A percentile compares a stretch with the other conserved stretches of the same genome.
Evolutionary conservation across 2,797 vertebrate genomes (phyloP).

Genomic region (Threskiornis aethiopicus): DNA sequence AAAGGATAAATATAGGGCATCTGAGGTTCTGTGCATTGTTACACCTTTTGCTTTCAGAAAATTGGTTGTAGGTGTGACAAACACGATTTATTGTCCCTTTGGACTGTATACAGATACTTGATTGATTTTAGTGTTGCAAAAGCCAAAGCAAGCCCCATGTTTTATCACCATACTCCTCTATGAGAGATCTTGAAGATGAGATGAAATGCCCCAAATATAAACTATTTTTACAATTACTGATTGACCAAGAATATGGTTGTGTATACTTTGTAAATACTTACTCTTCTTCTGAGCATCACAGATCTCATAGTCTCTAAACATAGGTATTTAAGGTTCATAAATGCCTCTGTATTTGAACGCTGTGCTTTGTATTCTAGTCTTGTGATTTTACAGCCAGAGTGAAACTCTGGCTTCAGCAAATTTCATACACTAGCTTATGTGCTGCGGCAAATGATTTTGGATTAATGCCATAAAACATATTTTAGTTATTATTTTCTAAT

Average conservation of each 20-base stretch:
- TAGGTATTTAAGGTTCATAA: not conserved
- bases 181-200: not conserved
- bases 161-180: not conserved
- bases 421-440: not conserved
- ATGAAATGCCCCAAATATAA: not conserved
- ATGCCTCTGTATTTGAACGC: not conserved
- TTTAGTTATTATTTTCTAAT: slow-evolving; percentile 1
- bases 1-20: not conserved
- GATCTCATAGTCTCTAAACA: not conserved
- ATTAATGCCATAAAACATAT: not conserved
- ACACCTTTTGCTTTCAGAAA: not conserved
- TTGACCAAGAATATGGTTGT: not conserved
- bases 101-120: not conserved
- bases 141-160: not conserved
- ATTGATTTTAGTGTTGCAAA: not conserved
- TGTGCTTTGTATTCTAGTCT: not conserved
- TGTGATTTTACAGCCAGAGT: not conserved
- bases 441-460: slow-evolving; percentile 4
- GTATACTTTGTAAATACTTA: not conserved
- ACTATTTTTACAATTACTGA: not conserved
- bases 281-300: not conserved
- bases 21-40: not conserved
- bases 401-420: not conserved
- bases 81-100: not conserved
- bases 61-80: slow-evolving; percentile 28